Percentiles rank a stretch among this genome's conserved stretches.
These are phyloP conservation scores for Trachelipus rathkii DNA, from an alignment of 1,140 invertebrate genomes.

Conservation along the genomic window DNA sequence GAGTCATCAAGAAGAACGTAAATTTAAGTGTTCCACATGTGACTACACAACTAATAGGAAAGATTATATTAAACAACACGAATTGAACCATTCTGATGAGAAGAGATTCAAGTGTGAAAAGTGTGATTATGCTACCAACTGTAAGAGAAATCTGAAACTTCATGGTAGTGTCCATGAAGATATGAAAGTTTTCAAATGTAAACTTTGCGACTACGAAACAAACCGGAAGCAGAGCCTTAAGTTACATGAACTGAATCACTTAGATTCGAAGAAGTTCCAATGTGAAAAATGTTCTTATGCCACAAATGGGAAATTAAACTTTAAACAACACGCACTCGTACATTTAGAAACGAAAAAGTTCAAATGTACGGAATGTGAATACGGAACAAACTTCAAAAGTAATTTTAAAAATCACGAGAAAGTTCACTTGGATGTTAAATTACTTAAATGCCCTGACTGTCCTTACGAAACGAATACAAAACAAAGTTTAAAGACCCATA, in stretches of 20 bases:
- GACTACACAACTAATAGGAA: background rate
- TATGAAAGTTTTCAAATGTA: background rate
- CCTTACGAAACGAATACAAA: background rate
- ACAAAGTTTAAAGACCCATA: background rate
- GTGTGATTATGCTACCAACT: background rate
- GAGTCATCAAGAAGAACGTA: background rate
- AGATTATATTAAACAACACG: background rate
- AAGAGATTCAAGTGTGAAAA: background rate
- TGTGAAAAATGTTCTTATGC: background rate
- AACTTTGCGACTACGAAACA: background rate
- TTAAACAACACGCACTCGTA: background rate
- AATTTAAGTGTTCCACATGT: background rate
- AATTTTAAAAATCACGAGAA: background rate
- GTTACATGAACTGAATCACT: background rate
- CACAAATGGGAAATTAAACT: background rate
- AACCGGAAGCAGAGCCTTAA: background rate
- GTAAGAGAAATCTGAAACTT: background rate
- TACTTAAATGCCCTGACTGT: background rate
- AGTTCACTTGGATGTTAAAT: background rate
- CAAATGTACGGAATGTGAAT: background rate
- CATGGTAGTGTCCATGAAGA: background rate
- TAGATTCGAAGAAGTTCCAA: background rate
- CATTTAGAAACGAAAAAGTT: background rate
- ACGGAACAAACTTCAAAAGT: background rate
- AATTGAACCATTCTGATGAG: background rate